These are phyloP conservation scores for Seira sanloemensis DNA, from an alignment of 2,888 invertebrate genomes.

Conservation along the genomic window DNA sequence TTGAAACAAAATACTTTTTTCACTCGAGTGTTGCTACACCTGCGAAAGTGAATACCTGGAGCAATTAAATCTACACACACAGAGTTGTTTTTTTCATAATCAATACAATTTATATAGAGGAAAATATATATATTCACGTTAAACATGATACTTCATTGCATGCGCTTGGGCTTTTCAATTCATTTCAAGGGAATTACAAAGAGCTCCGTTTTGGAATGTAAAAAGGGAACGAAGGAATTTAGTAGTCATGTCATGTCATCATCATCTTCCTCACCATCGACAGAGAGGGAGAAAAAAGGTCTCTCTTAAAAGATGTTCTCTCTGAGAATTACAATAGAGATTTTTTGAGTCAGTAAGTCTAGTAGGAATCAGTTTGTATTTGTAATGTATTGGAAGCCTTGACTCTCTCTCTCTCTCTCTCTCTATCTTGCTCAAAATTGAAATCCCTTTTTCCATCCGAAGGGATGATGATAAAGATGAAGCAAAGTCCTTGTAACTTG, in stretches of 20 bases:
- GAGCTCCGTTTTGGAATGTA: slow-evolving; percentile 11
- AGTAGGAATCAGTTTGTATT: slow-evolving; percentile 26
- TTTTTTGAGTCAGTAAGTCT: slow-evolving; percentile 47
- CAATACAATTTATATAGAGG: neutral
- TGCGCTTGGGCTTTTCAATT: neutral
- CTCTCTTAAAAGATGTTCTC: slow-evolving; percentile 49
- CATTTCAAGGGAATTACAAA: neutral
- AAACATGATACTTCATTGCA: neutral
- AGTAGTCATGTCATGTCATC: slow-evolving; percentile 67
- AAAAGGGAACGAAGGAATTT: slow-evolving; percentile 59
- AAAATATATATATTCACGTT: neutral
- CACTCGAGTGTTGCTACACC: slow-evolving; percentile 35
- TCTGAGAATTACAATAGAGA: slow-evolving; percentile 37
- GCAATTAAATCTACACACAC: slow-evolving; percentile 10
- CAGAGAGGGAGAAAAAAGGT: slow-evolving; percentile 57
- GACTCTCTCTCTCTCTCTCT: slow-evolving; percentile 19
- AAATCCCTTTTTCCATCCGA: slow-evolving; percentile 15
- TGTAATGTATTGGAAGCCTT: slow-evolving; percentile 43
- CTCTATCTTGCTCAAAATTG: neutral
- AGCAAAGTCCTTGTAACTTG: slow-evolving; percentile 62
- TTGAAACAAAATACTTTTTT: slow-evolving; percentile 36
- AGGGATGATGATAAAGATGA: slow-evolving; percentile 39
- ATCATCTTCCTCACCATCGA: slow-evolving; percentile 61
- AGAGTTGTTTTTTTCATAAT: too few relatives aligned
- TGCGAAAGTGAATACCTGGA: slow-evolving; percentile 48